Evolutionary conservation across 2,113 vertebrate genomes (phyloP), one percentile per base, ranked within the genome.

Genomic region (Larimichthys polyactis): DNA sequence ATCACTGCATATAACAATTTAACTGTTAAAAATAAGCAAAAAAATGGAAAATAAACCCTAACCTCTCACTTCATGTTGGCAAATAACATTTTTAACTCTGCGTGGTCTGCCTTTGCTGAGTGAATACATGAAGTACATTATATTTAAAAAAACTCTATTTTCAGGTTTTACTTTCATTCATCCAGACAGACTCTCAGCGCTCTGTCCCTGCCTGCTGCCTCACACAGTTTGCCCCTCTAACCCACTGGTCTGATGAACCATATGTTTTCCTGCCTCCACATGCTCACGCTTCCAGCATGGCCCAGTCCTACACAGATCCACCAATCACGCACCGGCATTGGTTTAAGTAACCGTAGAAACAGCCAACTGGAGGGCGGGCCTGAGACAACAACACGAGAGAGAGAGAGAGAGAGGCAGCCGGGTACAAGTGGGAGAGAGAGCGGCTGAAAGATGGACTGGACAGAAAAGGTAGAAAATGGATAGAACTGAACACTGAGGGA

Each of bases 211-310:
- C 54, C 62, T 15, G 44, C 65, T 36, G 16, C 71, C 71, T 85
- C 72, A 48, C 52, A 8, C n/a, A n/a, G 11, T 75, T 82, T 81
- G 86, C 46, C 83, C 86, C 62, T 58, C 60, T 90, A 75, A 88
- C 85, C 84, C 68, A 86, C 67, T 87, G 80, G 68, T 91, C 91
- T 87, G 77, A 32, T 83, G 75, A 93, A 90, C 87, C 84, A 86
- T 76, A 82, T 86, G 80, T 87, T 87, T 87, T 75, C 73, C 87
- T 82, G 75, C 72, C 81, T 75, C 76, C 82, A 79, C 88, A 87
- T 76, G 90, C 81, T 76, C 70, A 77, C 68, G 71, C 54, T 78
- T 87, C 69, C 76, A 91, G 89, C 90, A 73, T 90, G 91, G 87
- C 82, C 71, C 58, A 40, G 46, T 48, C 67, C 85, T 75, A n/a